These are phyloP conservation scores for Pristionchus maxplancki DNA, from an alignment of 2,888 invertebrate genomes.

Conservation along the genomic window DNA sequence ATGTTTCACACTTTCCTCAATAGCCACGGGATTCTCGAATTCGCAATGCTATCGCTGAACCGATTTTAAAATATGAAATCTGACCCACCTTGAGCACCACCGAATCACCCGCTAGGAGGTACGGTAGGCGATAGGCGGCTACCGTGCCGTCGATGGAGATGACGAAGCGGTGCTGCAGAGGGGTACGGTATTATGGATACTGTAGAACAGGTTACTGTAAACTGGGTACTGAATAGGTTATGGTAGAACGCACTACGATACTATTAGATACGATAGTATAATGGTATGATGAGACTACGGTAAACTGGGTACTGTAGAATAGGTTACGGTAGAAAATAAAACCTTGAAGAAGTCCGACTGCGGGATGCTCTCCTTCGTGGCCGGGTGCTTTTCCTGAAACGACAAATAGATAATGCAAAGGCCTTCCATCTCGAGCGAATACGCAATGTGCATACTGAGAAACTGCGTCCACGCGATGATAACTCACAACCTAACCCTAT, in stretches of 20 bases:
- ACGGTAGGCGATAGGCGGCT: slow-evolving; percentile 94
- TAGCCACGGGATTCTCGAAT: background rate
- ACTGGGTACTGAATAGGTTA: too few relatives aligned
- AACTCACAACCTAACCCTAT: too few relatives aligned
- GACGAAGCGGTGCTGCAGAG: slow-evolving; percentile 91
- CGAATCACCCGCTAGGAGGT: slow-evolving; percentile 90
- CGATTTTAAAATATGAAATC: too few relatives aligned
- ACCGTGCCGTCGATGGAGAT: slow-evolving; percentile 95
- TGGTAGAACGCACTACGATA: too few relatives aligned
- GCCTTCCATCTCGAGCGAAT: too few relatives aligned
- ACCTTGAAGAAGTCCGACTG: slow-evolving; percentile 96
- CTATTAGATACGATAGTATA: too few relatives aligned
- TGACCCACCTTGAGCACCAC: slow-evolving; percentile 91
- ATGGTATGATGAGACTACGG: too few relatives aligned
- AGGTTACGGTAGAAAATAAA: slow-evolving; percentile 68
- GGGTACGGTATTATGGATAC: background rate
- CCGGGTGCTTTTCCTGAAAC: slow-evolving; percentile 47
- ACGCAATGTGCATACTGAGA: too few relatives aligned
- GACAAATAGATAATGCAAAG: background rate
- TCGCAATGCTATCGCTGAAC: too few relatives aligned
- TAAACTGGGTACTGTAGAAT: background rate
- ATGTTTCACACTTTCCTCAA: background rate
- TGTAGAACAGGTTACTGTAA: background rate
- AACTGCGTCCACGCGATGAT: too few relatives aligned
- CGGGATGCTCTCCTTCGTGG: slow-evolving; percentile 87